phyloP scores from a whole-genome alignment of 1,140 invertebrate genomes.

The Anthonomus grandis region DNA sequence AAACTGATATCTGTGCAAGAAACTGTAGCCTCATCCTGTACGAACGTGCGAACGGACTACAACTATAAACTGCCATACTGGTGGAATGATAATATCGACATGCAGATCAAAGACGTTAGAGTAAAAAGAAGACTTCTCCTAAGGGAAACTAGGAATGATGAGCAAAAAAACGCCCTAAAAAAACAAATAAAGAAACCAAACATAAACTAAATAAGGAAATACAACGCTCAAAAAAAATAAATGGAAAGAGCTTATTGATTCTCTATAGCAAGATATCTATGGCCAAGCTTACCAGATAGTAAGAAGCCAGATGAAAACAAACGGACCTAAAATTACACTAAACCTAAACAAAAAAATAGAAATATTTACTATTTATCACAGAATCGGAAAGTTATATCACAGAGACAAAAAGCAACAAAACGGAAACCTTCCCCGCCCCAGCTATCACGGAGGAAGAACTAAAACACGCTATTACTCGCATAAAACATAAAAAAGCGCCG shows the following conservation, averaged over 20 bases:
- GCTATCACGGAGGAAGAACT: conserved; percentile 15
- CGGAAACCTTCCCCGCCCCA: neutral
- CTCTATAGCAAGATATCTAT: neutral
- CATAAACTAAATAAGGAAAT: too few relatives aligned
- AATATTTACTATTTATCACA: neutral
- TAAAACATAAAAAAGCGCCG: conserved; percentile 32
- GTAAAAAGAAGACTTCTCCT: too few relatives aligned
- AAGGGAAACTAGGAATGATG: too few relatives aligned
- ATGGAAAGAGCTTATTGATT: neutral
- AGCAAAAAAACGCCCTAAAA: too few relatives aligned
- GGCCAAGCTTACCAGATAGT: neutral
- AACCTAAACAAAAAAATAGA: neutral
- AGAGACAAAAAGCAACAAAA: neutral
- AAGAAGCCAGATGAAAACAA: neutral
- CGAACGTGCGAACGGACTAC: too few relatives aligned
- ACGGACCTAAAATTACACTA: neutral
- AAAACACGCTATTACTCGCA: neutral
- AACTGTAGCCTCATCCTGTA: too few relatives aligned
- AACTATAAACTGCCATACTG: too few relatives aligned
- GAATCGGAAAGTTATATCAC: too few relatives aligned
- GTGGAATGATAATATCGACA: too few relatives aligned
- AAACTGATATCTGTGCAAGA: too few relatives aligned
- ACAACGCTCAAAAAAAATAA: neutral
- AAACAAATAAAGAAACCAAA: neutral
- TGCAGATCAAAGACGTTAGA: too few relatives aligned